These are phyloP conservation scores for Diachasma alloeum DNA, from an alignment of 1,140 invertebrate species.

Conservation along the genomic window DNA sequence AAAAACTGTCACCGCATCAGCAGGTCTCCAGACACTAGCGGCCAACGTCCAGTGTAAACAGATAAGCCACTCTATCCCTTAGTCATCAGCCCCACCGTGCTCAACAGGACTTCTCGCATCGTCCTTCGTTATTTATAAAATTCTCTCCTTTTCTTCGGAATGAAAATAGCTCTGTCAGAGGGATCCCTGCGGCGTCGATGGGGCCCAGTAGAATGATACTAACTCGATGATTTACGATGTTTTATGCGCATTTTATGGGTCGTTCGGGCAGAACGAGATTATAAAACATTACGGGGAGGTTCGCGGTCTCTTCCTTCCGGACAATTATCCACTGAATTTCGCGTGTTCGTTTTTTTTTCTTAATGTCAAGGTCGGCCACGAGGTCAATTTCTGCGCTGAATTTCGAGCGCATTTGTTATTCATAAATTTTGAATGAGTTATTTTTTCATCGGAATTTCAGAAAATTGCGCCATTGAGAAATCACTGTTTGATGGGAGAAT, in stretches of 20 bases:
- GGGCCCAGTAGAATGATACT: neutral
- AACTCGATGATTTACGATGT: neutral
- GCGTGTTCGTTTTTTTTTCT: too few relatives aligned
- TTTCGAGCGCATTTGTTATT: too few relatives aligned
- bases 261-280: neutral
- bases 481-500: too few relatives aligned
- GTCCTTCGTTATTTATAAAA: neutral
- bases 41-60: neutral
- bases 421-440: too few relatives aligned
- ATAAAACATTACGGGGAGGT: neutral
- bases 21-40: neutral
- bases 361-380: too few relatives aligned
- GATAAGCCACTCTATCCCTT: neutral
- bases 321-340: too few relatives aligned
- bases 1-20: neutral
- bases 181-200: too few relatives aligned
- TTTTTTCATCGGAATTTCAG: too few relatives aligned
- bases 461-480: too few relatives aligned
- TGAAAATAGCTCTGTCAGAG: too few relatives aligned
- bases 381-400: too few relatives aligned
- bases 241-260: neutral
- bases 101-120: neutral
- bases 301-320: neutral
- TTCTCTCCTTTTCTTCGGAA: neutral
- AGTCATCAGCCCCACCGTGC: neutral